phyloP scores from a whole-genome alignment of 2,888 invertebrate species.

The Quadroppia sp. region DNA sequence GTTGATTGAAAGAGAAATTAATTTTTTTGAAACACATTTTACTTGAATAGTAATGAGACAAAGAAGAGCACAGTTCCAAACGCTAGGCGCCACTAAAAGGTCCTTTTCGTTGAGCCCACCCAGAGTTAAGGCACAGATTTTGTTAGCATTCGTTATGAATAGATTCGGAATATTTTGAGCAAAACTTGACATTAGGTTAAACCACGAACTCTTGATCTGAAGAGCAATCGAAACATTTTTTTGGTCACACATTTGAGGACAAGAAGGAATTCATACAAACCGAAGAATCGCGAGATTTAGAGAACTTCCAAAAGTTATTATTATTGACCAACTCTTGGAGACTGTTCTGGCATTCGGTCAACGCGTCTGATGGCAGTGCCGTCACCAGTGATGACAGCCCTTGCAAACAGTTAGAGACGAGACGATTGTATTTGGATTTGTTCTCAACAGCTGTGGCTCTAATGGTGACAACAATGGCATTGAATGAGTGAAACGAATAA shows the following conservation, averaged over 20 bases:
- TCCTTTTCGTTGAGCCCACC: conserved; percentile 66
- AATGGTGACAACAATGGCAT: not conserved
- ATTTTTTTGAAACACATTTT: not conserved
- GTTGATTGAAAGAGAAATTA: not conserved
- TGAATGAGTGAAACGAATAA: conserved; percentile 42
- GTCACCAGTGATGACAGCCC: conserved; percentile 62
- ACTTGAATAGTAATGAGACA: conserved; percentile 60
- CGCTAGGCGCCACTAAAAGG: conserved; percentile 62
- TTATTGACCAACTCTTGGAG: conserved; percentile 60
- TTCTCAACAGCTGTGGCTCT: conserved; percentile 62
- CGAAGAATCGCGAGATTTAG: conserved; percentile 58
- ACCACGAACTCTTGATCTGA: conserved; percentile 62
- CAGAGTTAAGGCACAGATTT: conserved; percentile 61
- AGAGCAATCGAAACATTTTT: not conserved
- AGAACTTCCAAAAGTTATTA: conserved; percentile 68
- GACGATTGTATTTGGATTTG: conserved; percentile 65
- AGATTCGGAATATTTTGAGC: conserved; percentile 61
- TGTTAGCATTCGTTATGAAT: conserved; percentile 58
- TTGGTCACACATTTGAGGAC: not conserved
- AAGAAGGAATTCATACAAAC: conserved; percentile 48
- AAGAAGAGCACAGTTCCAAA: conserved; percentile 71
- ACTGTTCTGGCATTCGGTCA: conserved; percentile 51
- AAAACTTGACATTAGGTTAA: conserved; percentile 61
- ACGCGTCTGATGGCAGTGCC: conserved; percentile 55
- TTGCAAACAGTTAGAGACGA: conserved; percentile 64